Base-by-base conservation (phyloP, 1,140 invertebrate species). In the Orussus abietinus region DNA sequence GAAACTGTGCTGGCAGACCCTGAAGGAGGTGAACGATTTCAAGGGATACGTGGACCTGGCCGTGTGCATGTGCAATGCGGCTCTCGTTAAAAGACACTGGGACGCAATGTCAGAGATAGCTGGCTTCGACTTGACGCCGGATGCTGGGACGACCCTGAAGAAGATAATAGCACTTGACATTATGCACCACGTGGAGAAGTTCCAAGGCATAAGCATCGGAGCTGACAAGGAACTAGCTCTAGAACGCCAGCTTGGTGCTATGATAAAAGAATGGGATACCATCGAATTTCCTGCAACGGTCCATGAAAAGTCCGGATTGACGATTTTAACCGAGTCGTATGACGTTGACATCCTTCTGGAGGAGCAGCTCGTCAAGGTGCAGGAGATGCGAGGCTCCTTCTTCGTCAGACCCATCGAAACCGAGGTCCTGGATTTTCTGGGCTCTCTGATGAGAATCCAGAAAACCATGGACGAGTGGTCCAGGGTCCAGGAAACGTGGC, bases 81-180 rank as follows among this genome's bases (percentile, higher is more conserved):
- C 79, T 6, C 57, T 87, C 11, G 60, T 76, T n/a, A 64, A 77
- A 25, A 69, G 83, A 11, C 85, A 88, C 55, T 88, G 85, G 86
- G 64, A 77, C 4, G 77, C 83, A 62, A 84, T 88, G 70, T 82
- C 81, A 1, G 63, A 72, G 15, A 77, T 84, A 29, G 75, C 79
- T n/a, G 79, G 78, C 4, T 75, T 75, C 41, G 75, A 82, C 57
- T 64, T 88, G 4, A 78, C 77, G 0, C 85, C 84, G 2, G 77
- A 85, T 71, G 71, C 82, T 48, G 74, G 81, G 28, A 74, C 81
- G 1, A 81, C 78, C 42, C 59, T 88, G 11, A 56, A 64, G 25
- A 84, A 84, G 56, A 67, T 82, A 12, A 74, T 86, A 2, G 66
- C 75, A 42, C 73, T 81, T 45, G 74, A 80, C 55, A 69, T 86